A percentile compares a stretch with the other conserved stretches of the same genome.
Evolutionary conservation across 1,140 invertebrate genomes (phyloP).

Genomic region (Lepidotrigona ventralis): DNA sequence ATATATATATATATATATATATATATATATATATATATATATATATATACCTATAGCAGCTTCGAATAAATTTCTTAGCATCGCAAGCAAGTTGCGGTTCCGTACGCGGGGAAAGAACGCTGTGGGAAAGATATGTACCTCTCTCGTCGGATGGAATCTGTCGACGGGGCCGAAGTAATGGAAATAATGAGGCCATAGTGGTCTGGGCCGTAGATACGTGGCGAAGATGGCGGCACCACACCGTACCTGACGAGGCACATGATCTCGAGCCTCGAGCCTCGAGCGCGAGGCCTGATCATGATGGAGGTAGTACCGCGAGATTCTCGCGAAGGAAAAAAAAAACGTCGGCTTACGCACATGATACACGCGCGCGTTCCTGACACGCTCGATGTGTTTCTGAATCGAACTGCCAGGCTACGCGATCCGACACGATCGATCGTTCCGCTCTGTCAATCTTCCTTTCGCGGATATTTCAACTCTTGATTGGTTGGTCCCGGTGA

Average conservation of each 20-base stretch:
- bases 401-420: slow-evolving; percentile 41
- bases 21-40: too few relatives aligned
- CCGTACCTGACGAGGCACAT: slow-evolving; percentile 47
- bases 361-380: background rate
- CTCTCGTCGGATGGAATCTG: slow-evolving; percentile 43
- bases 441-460: slow-evolving; percentile 42
- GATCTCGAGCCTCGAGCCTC: slow-evolving; percentile 49
- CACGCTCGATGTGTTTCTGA: slow-evolving; percentile 38
- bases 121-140: slow-evolving; percentile 22
- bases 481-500: slow-evolving; percentile 7
- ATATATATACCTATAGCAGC: background rate
- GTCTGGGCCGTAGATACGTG: slow-evolving; percentile 54
- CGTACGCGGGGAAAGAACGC: slow-evolving; percentile 40
- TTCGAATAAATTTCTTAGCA: slow-evolving; percentile 22
- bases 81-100: slow-evolving; percentile 10
- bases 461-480: slow-evolving; percentile 18
- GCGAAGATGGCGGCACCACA: slow-evolving; percentile 50
- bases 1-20: background rate
- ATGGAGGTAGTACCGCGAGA: slow-evolving; percentile 42
- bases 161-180: slow-evolving; percentile 57
- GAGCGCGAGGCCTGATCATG: slow-evolving; percentile 3
- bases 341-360: slow-evolving; percentile 8
- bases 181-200: slow-evolving; percentile 69
- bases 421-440: slow-evolving; percentile 47
- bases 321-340: background rate